phyloP scores from a whole-genome alignment of 1,140 invertebrate species.

The Tetragonula clypearis region DNA sequence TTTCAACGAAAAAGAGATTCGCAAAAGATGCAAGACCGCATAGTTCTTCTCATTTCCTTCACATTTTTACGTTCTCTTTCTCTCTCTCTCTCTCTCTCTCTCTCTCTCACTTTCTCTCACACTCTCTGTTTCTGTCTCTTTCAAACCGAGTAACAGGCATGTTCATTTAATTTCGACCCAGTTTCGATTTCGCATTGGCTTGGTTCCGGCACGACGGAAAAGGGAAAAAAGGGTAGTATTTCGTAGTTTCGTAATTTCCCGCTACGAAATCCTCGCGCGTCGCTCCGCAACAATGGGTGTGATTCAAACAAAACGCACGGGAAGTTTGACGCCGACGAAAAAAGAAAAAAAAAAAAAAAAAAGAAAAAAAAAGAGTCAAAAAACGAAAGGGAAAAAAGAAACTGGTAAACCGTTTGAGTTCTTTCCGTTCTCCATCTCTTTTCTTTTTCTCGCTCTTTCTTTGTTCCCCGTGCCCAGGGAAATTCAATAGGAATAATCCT shows the following conservation, averaged over 20 bases:
- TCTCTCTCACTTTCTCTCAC: no score
- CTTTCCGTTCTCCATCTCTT: neutral
- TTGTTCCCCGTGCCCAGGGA: conserved; percentile 6
- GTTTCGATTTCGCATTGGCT: neutral
- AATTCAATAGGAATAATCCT: conserved; percentile 42
- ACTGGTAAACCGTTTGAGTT: conserved; percentile 16
- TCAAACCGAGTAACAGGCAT: neutral
- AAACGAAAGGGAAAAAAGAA: conserved; percentile 2
- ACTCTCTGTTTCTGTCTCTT: no score
- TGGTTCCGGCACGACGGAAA: neutral
- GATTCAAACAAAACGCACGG: conserved; percentile 14
- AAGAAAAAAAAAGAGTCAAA: neutral
- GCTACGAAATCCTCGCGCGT: neutral
- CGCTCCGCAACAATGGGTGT: neutral
- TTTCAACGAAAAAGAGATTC: neutral
- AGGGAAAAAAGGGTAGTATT: no score
- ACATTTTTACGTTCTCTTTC: neutral
- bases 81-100: neutral
- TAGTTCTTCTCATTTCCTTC: neutral
- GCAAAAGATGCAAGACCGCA: neutral
- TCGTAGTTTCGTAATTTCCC: neutral
- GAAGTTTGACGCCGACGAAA: neutral
- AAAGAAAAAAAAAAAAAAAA: neutral
- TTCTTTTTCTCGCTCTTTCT: neutral
- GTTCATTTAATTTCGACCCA: conserved; percentile 17